phyloP scores from a whole-genome alignment of 2,888 invertebrate species.

The Sesia apiformis region DNA sequence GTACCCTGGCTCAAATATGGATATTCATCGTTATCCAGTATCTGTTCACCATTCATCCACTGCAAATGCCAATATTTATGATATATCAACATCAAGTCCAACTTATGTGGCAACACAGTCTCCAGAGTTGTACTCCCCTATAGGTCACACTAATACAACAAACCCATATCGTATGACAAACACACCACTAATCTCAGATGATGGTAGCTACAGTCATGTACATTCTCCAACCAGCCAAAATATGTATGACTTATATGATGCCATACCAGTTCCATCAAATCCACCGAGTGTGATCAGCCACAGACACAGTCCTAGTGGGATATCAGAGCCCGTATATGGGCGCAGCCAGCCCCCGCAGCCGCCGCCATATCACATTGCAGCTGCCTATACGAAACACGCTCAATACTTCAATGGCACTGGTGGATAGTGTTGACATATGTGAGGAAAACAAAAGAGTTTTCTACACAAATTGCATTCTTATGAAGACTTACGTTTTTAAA shows the following conservation, averaged over 20 bases:
- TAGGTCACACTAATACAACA: conserved; percentile 64
- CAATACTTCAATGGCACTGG: conserved; percentile 76
- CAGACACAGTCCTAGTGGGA: conserved; percentile 53
- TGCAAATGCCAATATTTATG: conserved; percentile 55
- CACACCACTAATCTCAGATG: conserved; percentile 63
- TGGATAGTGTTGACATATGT: conserved; percentile 45
- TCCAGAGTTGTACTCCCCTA: conserved; percentile 64
- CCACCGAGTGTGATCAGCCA: conserved; percentile 52
- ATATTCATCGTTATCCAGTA: conserved; percentile 42
- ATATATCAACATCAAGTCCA: conserved; percentile 48
- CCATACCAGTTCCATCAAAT: conserved; percentile 53
- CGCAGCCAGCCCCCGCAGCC: conserved; percentile 77
- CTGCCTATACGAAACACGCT: conserved; percentile 87
- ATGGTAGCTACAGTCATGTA: conserved; percentile 62
- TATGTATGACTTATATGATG: conserved; percentile 66
- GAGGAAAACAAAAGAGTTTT: conserved; percentile 28
- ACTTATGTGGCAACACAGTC: conserved; percentile 63
- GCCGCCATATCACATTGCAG: conserved; percentile 89
- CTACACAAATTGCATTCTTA: conserved; percentile 5
- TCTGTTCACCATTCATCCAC: conserved; percentile 39
- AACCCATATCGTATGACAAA: conserved; percentile 69
- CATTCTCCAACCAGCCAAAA: conserved; percentile 62
- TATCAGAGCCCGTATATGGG: conserved; percentile 48
- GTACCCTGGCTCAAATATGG: conserved; percentile 37
- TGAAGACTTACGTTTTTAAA: not conserved